Base-by-base conservation (phyloP, 2,113 vertebrate genomes). In the Mixornis gularis region DNA sequence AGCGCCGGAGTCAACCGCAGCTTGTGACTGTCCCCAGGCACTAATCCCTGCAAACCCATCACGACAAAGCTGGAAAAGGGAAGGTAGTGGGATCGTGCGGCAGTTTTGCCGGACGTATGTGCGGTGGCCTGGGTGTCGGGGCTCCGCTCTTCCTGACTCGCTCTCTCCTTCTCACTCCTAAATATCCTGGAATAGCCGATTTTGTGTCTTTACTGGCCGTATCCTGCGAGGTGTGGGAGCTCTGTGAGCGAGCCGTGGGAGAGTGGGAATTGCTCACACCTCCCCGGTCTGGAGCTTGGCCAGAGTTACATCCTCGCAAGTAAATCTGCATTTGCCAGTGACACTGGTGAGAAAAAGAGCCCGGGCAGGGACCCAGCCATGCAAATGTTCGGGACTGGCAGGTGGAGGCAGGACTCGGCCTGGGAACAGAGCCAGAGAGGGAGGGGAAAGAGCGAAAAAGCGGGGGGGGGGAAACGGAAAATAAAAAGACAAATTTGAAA, bases 361-460 rank as follows among this genome's bases (percentile, higher is more conserved):
- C 55, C 32, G 59, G 90, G 87, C 92, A 94, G 92, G 93, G 89
- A 84, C 90, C 79, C 85, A 93, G 88, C 85, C 88, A 88, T 84
- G 92, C 88, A 92, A 94, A 94, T 95, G 41, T 84, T 87, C 72
- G 7, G 80, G 44, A 13, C 76, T 93, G 94, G 93, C 88, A 95
- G 94, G 85, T 93, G 92, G 93, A 93, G 95, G 93, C 92, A 91
- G 93, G 92, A 91, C 85, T 82, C 55, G 7, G 82, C 52, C 82
- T 59, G 87, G 95, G 95, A 94, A 73, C 10, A 9, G 60, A 11
- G 90, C 93, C 94, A 94, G 85, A 48, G 68, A 62, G 56, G 80
- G 88, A 92, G 60, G 66, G 58, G 44, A 79, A 89, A 34, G 1
- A 60, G 43, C 3, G 40, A 43, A 86, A 77, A 76, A 53, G 15